Conservation (phyloP, 1,140 invertebrate genomes). For the Bombus difficillimus region DNA sequence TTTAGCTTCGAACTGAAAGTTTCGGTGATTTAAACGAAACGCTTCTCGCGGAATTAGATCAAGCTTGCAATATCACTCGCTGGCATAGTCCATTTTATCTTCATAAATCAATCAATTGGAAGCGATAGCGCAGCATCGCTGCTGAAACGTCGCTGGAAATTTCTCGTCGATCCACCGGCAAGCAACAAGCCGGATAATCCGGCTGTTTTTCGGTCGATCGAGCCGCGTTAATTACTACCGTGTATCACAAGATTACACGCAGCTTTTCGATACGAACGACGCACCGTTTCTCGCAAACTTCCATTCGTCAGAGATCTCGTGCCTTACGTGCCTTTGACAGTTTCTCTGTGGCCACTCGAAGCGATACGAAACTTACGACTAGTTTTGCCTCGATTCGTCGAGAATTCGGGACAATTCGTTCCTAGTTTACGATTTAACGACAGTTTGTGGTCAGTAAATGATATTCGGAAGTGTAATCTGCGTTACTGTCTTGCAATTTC, state of each 20-base stretch:
- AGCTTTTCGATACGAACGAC: background rate
- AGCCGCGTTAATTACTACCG: conserved; percentile 11
- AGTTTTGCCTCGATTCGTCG: too few species aligned
- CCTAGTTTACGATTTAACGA: background rate
- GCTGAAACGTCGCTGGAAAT: background rate
- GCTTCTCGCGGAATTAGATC: background rate
- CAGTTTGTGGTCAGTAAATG: background rate
- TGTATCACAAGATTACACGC: conserved; percentile 11
- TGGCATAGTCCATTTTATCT: background rate
- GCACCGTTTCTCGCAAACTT: background rate
- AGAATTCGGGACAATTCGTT: background rate
- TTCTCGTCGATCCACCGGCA: background rate
- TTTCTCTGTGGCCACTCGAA: background rate
- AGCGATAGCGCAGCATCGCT: background rate
- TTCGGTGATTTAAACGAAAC: background rate
- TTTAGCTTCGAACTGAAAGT: background rate
- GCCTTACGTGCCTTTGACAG: too few species aligned
- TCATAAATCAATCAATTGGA: background rate
- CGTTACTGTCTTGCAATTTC: background rate
- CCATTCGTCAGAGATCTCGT: too few species aligned
- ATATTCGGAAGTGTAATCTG: background rate
- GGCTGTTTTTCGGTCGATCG: conserved; percentile 19
- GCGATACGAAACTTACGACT: too few species aligned
- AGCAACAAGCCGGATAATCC: conserved; percentile 25
- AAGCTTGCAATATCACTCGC: background rate